Conservation (phyloP, 2,888 invertebrate species). For the Synergus gifuensis region DNA sequence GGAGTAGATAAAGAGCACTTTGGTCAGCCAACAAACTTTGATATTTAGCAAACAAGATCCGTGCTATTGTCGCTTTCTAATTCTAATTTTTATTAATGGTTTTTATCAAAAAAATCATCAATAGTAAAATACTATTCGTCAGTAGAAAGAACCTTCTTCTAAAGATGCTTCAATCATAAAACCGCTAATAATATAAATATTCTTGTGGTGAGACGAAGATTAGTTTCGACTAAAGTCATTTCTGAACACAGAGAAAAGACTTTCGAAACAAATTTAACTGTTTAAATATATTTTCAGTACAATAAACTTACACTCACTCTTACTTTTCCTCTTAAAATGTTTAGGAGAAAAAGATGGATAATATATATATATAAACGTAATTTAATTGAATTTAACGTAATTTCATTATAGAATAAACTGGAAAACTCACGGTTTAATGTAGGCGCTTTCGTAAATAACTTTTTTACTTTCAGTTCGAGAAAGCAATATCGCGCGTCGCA, state of each 20-base stretch:
- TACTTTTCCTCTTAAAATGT: neutral
- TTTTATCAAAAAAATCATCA: neutral
- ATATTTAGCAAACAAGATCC: neutral
- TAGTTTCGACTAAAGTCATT: constrained; percentile 8
- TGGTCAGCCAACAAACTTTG: neutral
- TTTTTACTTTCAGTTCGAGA: constrained; percentile 34
- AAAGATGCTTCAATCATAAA: constrained; percentile 1
- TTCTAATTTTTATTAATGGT: neutral
- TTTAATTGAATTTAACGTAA: neutral
- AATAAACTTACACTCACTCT: neutral
- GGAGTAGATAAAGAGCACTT: too few relatives aligned
- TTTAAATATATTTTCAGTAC: neutral
- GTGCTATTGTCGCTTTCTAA: neutral
- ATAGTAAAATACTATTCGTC: neutral
- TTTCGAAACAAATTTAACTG: constrained; percentile 17
- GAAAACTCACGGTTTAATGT: neutral
- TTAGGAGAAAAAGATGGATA: neutral
- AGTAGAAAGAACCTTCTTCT: neutral
- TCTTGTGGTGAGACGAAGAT: constrained; percentile 7
- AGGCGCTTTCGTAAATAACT: neutral
- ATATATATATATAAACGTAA: too few relatives aligned
- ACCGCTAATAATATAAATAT: constrained; percentile 25
- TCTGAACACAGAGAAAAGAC: constrained; percentile 12
- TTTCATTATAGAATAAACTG: neutral
- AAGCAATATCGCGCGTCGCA: constrained; percentile 52